Evolutionary conservation across 1,140 invertebrate species (phyloP).

Genomic region (Tenebrio molitor): DNA sequence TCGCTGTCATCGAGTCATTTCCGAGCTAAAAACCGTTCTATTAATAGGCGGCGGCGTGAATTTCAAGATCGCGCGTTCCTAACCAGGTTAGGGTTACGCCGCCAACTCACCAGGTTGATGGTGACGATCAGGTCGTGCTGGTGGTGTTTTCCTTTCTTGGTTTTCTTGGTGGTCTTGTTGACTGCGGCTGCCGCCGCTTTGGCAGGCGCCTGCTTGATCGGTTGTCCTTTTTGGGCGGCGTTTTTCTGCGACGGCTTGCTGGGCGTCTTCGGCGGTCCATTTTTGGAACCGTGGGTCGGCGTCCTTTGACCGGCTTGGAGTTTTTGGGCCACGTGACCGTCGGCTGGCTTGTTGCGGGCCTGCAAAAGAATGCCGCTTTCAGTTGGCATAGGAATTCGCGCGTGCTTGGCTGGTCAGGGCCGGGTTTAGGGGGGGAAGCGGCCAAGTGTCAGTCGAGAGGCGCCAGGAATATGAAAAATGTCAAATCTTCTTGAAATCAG

Average conservation of each 20-base stretch:
- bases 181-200: constrained; percentile 71
- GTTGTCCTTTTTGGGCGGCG: constrained; percentile 67
- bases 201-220: constrained; percentile 69
- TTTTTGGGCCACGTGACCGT: constrained; percentile 81
- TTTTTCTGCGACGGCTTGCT: constrained; percentile 72
- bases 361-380: constrained; percentile 65
- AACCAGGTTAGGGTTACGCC: constrained; percentile 14
- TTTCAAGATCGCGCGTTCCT: constrained; percentile 12
- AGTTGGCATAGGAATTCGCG: not conserved
- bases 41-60: not conserved
- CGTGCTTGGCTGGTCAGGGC: too few relatives aligned
- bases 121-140: constrained; percentile 86
- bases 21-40: not conserved
- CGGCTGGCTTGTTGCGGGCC: constrained; percentile 86
- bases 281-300: constrained; percentile 71
- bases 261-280: constrained; percentile 70
- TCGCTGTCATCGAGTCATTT: constrained; percentile 15
- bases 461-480: too few relatives aligned
- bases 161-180: constrained; percentile 79
- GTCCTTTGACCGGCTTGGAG: constrained; percentile 74
- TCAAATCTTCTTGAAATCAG: too few relatives aligned
- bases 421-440: too few relatives aligned
- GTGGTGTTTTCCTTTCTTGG: constrained; percentile 83
- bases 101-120: constrained; percentile 81
- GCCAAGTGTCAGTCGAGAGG: too few relatives aligned